These are phyloP conservation scores for Callyntrura sp. DNA, from an alignment of 2,888 invertebrate genomes.

Conservation along the genomic window DNA sequence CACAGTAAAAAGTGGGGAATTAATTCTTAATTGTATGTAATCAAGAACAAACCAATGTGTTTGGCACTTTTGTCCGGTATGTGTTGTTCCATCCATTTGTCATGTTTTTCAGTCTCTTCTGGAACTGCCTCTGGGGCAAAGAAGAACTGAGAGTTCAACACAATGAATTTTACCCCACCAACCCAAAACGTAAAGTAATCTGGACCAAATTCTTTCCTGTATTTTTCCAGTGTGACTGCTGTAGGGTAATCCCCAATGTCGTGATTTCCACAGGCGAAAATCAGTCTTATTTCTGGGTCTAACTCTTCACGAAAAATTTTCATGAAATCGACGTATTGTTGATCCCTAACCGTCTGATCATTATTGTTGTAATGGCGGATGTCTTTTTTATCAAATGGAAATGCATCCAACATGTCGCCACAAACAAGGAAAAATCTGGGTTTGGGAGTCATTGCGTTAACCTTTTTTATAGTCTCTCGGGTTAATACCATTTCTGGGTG, in stretches of 20 bases:
- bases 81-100: constrained; percentile 85
- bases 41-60: constrained; percentile 83
- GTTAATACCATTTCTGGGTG: constrained; percentile 85
- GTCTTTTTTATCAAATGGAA: constrained; percentile 84
- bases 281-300: constrained; percentile 85
- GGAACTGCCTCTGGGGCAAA: constrained; percentile 84
- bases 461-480: constrained; percentile 85
- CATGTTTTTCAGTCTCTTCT: constrained; percentile 85
- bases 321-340: constrained; percentile 85
- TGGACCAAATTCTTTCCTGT: constrained; percentile 85
- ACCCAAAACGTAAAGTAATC: constrained; percentile 87
- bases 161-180: constrained; percentile 86
- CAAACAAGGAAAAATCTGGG: constrained; percentile 86
- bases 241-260: constrained; percentile 87
- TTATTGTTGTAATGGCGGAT: constrained; percentile 26
- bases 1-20: too few species aligned
- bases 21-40: too few species aligned
- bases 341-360: constrained; percentile 82
- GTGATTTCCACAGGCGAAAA: constrained; percentile 87
- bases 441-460: constrained; percentile 86
- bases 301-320: constrained; percentile 85
- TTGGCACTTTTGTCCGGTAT: constrained; percentile 78
- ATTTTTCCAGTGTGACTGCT: constrained; percentile 84
- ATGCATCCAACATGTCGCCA: constrained; percentile 87
- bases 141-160: constrained; percentile 86